Percentiles rank a stretch among this genome's conserved stretches.
Conservation (phyloP, 2,888 invertebrate species). For the Synanthedon formicaeformis region DNA sequence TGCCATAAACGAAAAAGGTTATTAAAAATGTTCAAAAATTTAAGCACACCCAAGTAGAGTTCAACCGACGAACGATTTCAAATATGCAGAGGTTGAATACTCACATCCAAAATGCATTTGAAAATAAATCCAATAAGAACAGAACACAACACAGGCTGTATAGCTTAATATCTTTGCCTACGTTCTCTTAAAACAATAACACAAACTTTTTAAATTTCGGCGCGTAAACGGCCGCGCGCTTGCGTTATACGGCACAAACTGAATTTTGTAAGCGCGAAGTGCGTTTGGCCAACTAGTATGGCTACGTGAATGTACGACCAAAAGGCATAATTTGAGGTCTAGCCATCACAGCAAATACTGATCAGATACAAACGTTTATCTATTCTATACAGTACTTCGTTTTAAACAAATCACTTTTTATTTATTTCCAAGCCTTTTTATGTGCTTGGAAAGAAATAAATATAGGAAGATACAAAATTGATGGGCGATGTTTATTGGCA, state of each 20-base stretch:
- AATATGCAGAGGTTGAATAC: constrained; percentile 22
- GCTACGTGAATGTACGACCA: constrained; percentile 49
- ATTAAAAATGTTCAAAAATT: not conserved
- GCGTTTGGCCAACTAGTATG: constrained; percentile 42
- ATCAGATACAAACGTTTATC: not conserved
- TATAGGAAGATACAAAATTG: no score
- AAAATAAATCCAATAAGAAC: not conserved
- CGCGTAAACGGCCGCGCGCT: constrained; percentile 61
- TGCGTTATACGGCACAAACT: constrained; percentile 59
- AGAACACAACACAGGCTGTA: constrained; percentile 31
- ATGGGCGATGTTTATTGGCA: no score
- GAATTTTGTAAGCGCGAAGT: constrained; percentile 62
- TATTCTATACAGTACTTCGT: not conserved
- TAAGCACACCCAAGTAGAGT: constrained; percentile 15
- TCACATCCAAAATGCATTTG: constrained; percentile 44
- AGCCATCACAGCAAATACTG: not conserved
- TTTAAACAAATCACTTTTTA: not conserved
- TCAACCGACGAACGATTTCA: constrained; percentile 59
- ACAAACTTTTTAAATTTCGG: constrained; percentile 47
- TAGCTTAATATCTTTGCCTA: constrained; percentile 4
- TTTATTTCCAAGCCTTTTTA: no score
- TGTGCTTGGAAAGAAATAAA: no score
- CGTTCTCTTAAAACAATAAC: constrained; percentile 12
- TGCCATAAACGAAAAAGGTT: not conserved
- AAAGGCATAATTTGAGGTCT: constrained; percentile 20